Percentiles rank a stretch among this genome's conserved stretches.
phyloP scores from a whole-genome alignment of 2,797 vertebrate species.

The Vireo griseus region DNA sequence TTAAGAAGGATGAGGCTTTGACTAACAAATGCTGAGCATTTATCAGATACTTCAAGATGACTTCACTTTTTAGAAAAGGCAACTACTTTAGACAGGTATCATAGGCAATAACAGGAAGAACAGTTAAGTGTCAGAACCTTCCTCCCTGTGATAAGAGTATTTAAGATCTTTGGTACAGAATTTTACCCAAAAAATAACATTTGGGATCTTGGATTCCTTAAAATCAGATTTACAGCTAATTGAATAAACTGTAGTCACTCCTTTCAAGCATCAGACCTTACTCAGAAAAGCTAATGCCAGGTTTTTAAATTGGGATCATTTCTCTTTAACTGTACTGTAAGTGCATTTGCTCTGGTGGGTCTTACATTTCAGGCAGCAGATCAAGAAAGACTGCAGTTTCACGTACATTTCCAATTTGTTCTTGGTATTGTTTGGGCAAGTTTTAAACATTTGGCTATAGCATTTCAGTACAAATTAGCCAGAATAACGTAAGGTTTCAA shows the following conservation, averaged over 20 bases:
- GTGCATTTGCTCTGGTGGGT: neutral
- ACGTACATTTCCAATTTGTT: constrained; percentile 51
- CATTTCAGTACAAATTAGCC: constrained; percentile 42
- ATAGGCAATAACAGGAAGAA: neutral
- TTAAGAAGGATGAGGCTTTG: neutral
- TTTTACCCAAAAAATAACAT: neutral
- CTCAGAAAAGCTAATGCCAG: neutral
- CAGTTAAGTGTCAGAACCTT: neutral
- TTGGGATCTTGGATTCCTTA: neutral
- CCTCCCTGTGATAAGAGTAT: neutral
- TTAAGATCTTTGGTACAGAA: neutral
- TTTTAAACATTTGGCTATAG: constrained; percentile 38
- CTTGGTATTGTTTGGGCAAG: constrained; percentile 13
- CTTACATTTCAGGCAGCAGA: constrained; percentile 45
- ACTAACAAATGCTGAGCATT: neutral
- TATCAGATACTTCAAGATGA: neutral
- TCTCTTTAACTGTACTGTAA: constrained; percentile 2
- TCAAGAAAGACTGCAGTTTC: constrained; percentile 36
- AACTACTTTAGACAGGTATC: neutral
- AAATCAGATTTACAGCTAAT: constrained; percentile 33
- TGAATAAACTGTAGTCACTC: constrained; percentile 5
- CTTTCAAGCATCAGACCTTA: neutral
- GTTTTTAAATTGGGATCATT: constrained; percentile 10
- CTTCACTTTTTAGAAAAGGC: neutral
- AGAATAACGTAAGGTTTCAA: constrained; percentile 11